These are phyloP conservation scores for Hypotaenidia philippensis DNA, from an alignment of 2,797 vertebrate genomes.

Conservation along the genomic window DNA sequence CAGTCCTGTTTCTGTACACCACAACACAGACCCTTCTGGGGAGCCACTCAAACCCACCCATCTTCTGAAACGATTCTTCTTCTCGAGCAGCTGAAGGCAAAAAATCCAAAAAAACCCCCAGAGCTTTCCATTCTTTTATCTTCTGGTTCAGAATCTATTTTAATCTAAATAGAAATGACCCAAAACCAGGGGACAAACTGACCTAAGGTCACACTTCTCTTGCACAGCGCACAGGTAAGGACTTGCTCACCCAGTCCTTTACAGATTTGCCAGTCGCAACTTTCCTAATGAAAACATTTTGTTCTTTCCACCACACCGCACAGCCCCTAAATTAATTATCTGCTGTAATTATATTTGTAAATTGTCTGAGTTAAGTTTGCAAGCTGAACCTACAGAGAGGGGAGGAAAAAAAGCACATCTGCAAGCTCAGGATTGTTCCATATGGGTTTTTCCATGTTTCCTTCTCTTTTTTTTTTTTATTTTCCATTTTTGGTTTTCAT, in stretches of 20 bases:
- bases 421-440: slow-evolving; percentile 27
- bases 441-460: background rate
- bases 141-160: background rate
- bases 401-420: background rate
- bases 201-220: background rate
- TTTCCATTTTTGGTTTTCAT: background rate
- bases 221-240: rapidly evolving
- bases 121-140: background rate
- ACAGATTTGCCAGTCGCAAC: background rate
- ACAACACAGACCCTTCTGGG: rapidly evolving
- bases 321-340: slow-evolving; percentile 38
- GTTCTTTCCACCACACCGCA: slow-evolving; percentile 11
- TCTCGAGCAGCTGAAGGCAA: background rate
- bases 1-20: background rate
- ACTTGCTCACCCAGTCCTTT: background rate
- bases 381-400: background rate
- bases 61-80: background rate
- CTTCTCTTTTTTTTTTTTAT: too few species aligned
- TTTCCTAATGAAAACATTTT: slow-evolving; percentile 38
- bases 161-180: background rate
- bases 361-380: slow-evolving; percentile 33
- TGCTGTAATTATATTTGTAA: slow-evolving; percentile 42
- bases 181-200: background rate
- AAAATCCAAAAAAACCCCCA: background rate
- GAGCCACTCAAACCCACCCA: background rate